Evolutionary conservation across 2,797 vertebrate genomes (phyloP).

Genomic region (Echeneis naucrates): DNA sequence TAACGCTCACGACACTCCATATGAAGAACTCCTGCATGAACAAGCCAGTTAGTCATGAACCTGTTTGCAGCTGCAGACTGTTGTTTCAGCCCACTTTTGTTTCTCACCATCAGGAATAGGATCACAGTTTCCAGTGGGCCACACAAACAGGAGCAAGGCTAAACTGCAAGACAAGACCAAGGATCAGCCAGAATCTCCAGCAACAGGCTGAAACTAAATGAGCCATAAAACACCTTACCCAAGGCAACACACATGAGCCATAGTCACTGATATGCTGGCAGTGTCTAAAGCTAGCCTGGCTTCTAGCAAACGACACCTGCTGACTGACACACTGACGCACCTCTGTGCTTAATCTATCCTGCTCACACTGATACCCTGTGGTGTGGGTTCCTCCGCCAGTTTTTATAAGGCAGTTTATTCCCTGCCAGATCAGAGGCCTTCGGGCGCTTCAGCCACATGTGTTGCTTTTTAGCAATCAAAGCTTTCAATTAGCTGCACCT

Average conservation of each 20-base stretch:
- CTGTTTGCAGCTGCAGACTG: background rate
- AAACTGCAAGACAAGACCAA: constrained; percentile 46
- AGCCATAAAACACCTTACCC: constrained; percentile 33
- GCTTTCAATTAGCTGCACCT: constrained; percentile 13
- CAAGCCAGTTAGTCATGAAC: background rate
- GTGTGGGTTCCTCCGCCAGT: background rate
- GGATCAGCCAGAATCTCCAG: background rate
- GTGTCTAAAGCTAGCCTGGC: constrained; percentile 63
- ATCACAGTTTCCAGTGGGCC: constrained; percentile 9
- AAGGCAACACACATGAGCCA: constrained; percentile 51
- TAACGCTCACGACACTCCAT: constrained; percentile 76
- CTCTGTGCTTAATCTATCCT: background rate
- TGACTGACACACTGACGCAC: constrained; percentile 4
- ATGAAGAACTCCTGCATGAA: constrained; percentile 48
- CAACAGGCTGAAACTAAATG: rapidly evolving
- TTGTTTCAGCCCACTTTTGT: background rate
- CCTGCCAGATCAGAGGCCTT: background rate
- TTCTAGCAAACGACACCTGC: constrained; percentile 66
- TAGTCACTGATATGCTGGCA: constrained; percentile 49
- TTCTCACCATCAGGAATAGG: constrained; percentile 50
- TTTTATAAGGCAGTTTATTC: background rate
- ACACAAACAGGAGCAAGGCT: constrained; percentile 34
- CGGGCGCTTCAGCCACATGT: constrained; percentile 5
- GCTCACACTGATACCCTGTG: background rate
- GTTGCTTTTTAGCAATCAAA: constrained; percentile 20